Evolutionary conservation across 2,797 vertebrate genomes (phyloP).

Genomic region (Crocodylus rhombifer): DNA sequence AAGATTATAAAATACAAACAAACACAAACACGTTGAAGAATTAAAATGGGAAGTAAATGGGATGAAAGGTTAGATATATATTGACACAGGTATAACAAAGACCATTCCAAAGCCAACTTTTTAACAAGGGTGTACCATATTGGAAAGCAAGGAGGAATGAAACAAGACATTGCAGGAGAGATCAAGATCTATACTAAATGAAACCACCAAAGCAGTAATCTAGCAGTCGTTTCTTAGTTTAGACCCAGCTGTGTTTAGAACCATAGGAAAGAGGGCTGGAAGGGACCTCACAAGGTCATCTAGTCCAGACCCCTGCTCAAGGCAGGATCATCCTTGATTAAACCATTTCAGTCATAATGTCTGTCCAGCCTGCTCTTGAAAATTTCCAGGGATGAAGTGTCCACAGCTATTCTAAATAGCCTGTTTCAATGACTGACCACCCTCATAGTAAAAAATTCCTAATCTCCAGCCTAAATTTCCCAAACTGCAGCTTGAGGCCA

Average conservation of each 20-base stretch:
- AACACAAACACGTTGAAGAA: not conserved
- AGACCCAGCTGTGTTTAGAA: not conserved
- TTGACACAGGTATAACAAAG: not conserved
- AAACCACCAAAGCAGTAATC: not conserved
- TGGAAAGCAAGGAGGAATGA: not conserved
- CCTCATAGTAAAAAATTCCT: no score
- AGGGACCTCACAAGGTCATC: no score
- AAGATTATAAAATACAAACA: slow-evolving; percentile 33
- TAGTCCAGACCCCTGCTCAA: no score
- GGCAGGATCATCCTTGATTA: no score
- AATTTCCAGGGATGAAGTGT: no score
- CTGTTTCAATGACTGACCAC: no score
- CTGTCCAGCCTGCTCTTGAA: no score
- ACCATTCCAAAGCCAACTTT: slow-evolving; percentile 16
- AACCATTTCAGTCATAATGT: no score
- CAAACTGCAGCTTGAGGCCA: no score
- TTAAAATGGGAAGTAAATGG: slow-evolving; percentile 39
- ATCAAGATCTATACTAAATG: not conserved
- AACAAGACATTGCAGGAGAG: not conserved
- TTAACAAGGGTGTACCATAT: slow-evolving; percentile 13
- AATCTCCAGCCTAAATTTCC: no score
- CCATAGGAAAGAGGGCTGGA: no score
- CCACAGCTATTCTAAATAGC: no score
- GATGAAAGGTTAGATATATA: not conserved
- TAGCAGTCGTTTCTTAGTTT: not conserved